phyloP scores from a whole-genome alignment of 1,140 invertebrate genomes.

The Coptotermes formosanus region DNA sequence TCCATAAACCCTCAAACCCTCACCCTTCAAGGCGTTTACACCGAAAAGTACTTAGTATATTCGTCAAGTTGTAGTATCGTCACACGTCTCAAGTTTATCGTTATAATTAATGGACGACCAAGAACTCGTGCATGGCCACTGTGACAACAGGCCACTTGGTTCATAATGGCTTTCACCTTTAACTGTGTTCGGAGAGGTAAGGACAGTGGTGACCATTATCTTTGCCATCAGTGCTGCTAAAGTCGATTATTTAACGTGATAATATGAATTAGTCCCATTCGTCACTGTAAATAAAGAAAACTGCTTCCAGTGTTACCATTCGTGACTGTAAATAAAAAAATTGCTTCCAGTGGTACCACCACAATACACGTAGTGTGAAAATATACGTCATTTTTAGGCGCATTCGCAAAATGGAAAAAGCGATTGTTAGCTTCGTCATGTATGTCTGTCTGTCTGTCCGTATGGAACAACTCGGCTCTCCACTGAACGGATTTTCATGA shows the following conservation, averaged over 20 bases:
- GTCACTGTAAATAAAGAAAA: no score
- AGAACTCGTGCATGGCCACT: background rate
- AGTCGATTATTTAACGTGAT: background rate
- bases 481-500: no score
- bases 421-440: no score
- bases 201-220: background rate
- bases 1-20: background rate
- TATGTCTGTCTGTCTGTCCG: no score
- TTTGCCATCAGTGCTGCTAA: background rate
- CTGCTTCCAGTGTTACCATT: no score
- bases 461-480: no score
- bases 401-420: no score
- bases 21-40: background rate
- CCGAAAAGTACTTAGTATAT: constrained; percentile 8
- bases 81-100: background rate
- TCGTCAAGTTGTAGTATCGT: background rate
- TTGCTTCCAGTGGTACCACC: no score
- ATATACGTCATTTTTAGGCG: no score
- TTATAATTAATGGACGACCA: constrained; percentile 5
- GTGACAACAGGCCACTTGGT: background rate
- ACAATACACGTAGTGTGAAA: no score
- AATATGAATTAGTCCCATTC: no score
- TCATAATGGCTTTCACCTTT: background rate
- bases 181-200: background rate
- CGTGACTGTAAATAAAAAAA: no score